These are phyloP conservation scores for Ormyrus thymus DNA, from an alignment of 2,888 invertebrate species.

Conservation along the genomic window DNA sequence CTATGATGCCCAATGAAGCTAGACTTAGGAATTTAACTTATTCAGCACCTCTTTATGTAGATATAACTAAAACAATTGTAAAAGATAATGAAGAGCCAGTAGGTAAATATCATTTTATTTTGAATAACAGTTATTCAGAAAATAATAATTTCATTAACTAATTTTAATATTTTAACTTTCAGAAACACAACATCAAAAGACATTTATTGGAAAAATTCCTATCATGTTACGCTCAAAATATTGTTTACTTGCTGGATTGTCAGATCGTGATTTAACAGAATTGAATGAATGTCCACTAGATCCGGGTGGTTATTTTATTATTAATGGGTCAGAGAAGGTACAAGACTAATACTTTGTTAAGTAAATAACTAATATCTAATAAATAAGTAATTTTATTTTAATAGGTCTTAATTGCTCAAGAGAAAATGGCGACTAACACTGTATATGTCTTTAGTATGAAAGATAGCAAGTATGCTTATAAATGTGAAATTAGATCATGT, in stretches of 20 bases:
- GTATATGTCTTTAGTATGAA: conserved; percentile 99
- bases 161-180: conserved; percentile 31
- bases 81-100: conserved; percentile 88
- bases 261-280: conserved; percentile 99
- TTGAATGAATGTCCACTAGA: conserved; percentile 99
- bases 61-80: conserved; percentile 97
- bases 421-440: conserved; percentile 99
- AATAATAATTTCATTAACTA: not conserved
- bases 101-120: conserved; percentile 26
- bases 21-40: conserved; percentile 97
- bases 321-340: conserved; percentile 98
- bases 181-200: conserved; percentile 82
- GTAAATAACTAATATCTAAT: not conserved
- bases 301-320: conserved; percentile 99
- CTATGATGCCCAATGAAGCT: conserved; percentile 99
- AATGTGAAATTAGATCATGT: conserved; percentile 97
- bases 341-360: not conserved
- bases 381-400: conserved; percentile 12
- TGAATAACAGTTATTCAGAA: not conserved
- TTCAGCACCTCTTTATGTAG: conserved; percentile 98
- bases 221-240: conserved; percentile 99
- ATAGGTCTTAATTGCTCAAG: conserved; percentile 95
- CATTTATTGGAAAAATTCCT: conserved; percentile 90
- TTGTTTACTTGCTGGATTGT: conserved; percentile 93
- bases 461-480: conserved; percentile 99